A percentile compares a stretch with the other conserved stretches of the same genome.
Evolutionary conservation across 2,797 vertebrate genomes (phyloP).

Genomic region (Macrochelys suwanniensis): DNA sequence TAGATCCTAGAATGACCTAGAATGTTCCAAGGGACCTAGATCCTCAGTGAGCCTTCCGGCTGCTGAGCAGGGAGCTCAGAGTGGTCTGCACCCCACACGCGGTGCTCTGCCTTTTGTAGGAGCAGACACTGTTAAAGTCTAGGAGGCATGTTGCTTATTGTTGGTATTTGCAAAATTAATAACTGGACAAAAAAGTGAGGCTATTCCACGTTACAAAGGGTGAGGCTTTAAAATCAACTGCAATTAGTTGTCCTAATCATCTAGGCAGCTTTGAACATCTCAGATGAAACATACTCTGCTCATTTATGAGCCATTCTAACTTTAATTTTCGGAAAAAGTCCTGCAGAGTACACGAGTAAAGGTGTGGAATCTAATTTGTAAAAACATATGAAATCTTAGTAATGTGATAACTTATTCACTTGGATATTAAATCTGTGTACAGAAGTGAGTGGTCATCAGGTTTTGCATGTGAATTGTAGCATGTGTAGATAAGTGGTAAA

Average conservation of each 20-base stretch:
- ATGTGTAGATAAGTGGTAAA: conserved; percentile 16
- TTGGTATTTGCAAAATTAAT: conserved; percentile 15
- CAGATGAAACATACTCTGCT: not conserved
- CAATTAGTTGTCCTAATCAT: not conserved
- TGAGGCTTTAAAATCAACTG: not conserved
- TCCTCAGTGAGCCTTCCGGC: too few relatives aligned
- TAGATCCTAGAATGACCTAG: too few relatives aligned
- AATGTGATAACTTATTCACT: not conserved
- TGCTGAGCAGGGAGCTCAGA: too few relatives aligned
- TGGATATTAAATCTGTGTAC: conserved; percentile 4
- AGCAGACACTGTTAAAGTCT: not conserved
- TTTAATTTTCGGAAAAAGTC: not conserved
- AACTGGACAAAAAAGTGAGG: not conserved
- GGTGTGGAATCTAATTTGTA: conserved; percentile 18
- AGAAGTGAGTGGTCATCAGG: fast-evolving
- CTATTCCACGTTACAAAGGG: not conserved
- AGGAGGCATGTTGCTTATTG: not conserved
- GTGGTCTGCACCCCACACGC: not conserved
- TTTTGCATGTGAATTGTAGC: conserved; percentile 1
- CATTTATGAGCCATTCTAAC: not conserved
- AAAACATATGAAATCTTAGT: conserved; percentile 1
- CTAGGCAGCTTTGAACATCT: conserved; percentile 4
- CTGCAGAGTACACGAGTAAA: conserved; percentile 39
- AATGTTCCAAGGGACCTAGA: too few relatives aligned
- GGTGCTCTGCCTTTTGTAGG: fast-evolving